Evolutionary conservation across 37 sponge, comb jelly and placozoan species (phyloP), one percentile per base, ranked within the genome.

Genomic region (Dysidea cf. avara): DNA sequence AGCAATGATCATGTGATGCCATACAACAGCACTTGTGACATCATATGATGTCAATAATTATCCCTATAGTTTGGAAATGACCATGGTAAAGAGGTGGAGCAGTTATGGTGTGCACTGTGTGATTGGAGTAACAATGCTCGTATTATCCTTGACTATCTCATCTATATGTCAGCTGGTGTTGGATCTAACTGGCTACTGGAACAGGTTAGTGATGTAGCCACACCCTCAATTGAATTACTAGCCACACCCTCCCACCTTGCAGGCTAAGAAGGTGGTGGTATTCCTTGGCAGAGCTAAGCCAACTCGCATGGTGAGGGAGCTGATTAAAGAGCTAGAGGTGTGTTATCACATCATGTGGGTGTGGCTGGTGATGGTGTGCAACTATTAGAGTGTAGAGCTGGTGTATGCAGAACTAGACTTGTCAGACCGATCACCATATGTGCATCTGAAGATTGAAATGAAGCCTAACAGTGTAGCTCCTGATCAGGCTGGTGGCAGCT

Each of bases 81-180:
- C n/a, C 77, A 82, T 72, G 25, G 48, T 26, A 66, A 66, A 66
- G 88, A 93, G 64, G 77, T 93, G 54, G 94, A 93, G 74, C 49
- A 36, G 35, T 51, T 88, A 75, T 93, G 94, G 94, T 66, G 79
- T 49, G 85, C 86, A 22, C 77, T 93, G 29, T 89, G 94, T 50
- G 52, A 52, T 2, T 93, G 90, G 90, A 49, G 69, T 2, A 55
- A 74, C 34, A 93, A 93, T 71, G 75, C 88, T 2, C 78, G 81
- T 22, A 39, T 68, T 37, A 68, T 79, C n/a, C 48, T 91, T 37
- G 82, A 85, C 75, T 91, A 65, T 72, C 74, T 91, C 0, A 72
- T 81, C 22, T 53, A 67, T 14, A 72, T 86, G 24, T 77, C 92
- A 0, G 54, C 79, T 55, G 57, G 55, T 31, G 65, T 73, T 38